Evolutionary conservation across 2,888 invertebrate genomes (phyloP), one percentile per base, ranked within the genome.

Genomic region (Anticlea derivata): DNA sequence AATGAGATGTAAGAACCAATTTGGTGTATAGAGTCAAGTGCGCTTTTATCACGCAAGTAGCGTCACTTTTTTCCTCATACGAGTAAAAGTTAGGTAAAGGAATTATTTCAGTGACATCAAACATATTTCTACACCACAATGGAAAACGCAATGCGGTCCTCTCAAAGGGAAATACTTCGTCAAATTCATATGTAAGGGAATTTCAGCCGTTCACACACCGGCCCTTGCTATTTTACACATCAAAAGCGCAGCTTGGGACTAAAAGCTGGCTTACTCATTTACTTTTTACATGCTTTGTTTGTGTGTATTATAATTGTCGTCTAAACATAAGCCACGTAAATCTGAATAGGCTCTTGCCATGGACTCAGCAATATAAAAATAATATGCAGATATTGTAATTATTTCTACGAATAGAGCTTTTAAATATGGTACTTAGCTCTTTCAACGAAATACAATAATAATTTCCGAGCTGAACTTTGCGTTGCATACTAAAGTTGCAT

Each of bases 121-220:
- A 55, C 30, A 47, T 50, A 54, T 48, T 53, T 29, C 43, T 23
- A 34, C 35, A 26, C 11, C 24, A 49, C 50, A 60, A 51, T 54
- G 40, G 46, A 46, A 48, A 46, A 50, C 47, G 45, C 41, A 37
- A 34, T 33, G 55, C 39, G 53, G 47, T 48, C 12, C 31, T 57
- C 49, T 58, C 62, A 68, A 63, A 66, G 56, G 45, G 40, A 57
- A 61, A 60, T 61, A 60, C 55, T 66, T 54, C 26, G 29, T 39
- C 41, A 7, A 51, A 60, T 62, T 57, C 50, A 53, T 65, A 62
- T 49, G 54, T 52, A 13, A 50, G 27, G 51, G 58, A 58, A 65
- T 67, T 49, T 52, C 48, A 50, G 54, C 51, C 55, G 54, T 50
- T 34, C 53, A 37, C 12, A 29, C 41, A 45, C 52, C 37, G 49